Conservation (phyloP, 2,113 vertebrate genomes). For the Phalacrocorax pelagicus region DNA sequence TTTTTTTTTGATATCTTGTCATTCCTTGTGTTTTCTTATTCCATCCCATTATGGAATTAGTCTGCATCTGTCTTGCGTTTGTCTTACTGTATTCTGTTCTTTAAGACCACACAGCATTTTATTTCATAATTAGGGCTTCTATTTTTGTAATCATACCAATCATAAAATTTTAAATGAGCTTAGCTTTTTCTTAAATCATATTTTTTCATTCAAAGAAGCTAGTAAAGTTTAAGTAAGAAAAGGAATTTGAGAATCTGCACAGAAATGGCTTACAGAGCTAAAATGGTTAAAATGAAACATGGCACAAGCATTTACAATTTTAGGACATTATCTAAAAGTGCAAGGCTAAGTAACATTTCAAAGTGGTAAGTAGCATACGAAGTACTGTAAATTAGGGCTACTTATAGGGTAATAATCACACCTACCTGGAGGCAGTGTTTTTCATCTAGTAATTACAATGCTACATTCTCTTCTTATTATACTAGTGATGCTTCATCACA, state of each 20-base stretch:
- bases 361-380: background rate
- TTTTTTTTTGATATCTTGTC: background rate
- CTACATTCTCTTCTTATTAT: background rate
- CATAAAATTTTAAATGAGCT: background rate
- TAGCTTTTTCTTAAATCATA: background rate
- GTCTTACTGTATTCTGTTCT: background rate
- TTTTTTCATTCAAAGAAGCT: background rate
- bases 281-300: background rate
- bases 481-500: background rate
- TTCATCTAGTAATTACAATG: background rate
- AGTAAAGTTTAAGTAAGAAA: background rate
- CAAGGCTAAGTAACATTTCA: background rate
- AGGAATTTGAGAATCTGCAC: background rate
- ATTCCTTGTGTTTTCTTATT: background rate
- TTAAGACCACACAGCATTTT: background rate
- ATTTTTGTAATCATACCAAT: background rate
- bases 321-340: background rate
- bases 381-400: background rate
- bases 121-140: background rate
- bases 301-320: background rate
- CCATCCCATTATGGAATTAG: background rate
- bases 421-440: background rate
- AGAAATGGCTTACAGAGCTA: background rate
- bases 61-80: background rate
- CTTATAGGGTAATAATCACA: background rate